phyloP scores from a whole-genome alignment of 2,113 vertebrate species.

The Pomatorhinus ruficollis region DNA sequence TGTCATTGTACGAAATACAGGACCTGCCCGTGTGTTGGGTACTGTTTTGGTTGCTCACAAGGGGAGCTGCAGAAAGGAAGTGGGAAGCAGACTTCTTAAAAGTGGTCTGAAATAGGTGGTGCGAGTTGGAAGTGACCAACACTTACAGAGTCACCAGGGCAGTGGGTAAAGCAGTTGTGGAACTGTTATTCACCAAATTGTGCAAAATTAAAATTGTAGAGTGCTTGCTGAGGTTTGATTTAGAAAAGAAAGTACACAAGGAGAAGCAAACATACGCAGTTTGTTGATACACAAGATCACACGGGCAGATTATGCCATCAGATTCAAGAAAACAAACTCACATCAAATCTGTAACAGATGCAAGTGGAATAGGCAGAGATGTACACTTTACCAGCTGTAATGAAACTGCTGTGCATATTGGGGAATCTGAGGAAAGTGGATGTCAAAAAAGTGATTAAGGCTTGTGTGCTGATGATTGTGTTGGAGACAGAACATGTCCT shows the following conservation, averaged over 20 bases:
- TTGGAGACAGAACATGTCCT: rapidly evolving
- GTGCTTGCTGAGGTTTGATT: neutral
- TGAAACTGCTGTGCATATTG: neutral
- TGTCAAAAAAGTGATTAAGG: neutral
- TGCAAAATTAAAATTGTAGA: neutral
- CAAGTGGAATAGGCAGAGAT: neutral
- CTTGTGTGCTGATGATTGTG: neutral
- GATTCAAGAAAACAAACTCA: neutral
- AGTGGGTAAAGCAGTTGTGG: neutral
- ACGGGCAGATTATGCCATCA: neutral
- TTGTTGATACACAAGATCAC: neutral
- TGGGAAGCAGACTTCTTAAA: neutral
- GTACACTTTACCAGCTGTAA: neutral
- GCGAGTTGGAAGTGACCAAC: neutral
- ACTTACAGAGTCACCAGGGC: neutral
- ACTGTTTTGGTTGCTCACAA: neutral
- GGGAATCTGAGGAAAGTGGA: neutral
- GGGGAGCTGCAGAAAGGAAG: neutral
- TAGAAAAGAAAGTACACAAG: neutral
- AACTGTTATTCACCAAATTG: neutral
- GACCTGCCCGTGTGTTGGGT: rapidly evolving
- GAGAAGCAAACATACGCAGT: rapidly evolving
- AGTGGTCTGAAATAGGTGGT: neutral
- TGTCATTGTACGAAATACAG: neutral
- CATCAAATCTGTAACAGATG: neutral